A percentile compares a stretch with the other conserved stretches of the same genome.
Evolutionary conservation across 2,797 vertebrate genomes (phyloP).

Genomic region (Squalus acanthias): DNA sequence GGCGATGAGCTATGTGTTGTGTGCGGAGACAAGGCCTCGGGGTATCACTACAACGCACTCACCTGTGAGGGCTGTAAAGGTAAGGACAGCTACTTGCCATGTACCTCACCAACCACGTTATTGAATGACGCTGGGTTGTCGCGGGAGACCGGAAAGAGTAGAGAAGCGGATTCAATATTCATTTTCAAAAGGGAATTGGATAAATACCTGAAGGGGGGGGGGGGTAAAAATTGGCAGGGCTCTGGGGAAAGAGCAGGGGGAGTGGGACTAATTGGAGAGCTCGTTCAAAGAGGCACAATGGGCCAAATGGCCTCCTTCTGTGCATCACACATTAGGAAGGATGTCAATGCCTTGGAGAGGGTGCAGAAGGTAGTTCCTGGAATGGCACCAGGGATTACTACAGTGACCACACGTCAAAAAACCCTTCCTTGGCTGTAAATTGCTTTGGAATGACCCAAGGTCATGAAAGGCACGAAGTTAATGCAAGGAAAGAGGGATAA

Average conservation of each 20-base stretch:
- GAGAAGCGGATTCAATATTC: background rate
- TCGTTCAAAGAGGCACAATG: background rate
- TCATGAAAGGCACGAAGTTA: too few species aligned
- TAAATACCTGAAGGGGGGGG: background rate
- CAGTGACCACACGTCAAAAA: too few species aligned
- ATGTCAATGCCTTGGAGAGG: too few species aligned
- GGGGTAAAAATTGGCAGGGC: background rate
- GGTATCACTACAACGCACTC: conserved; percentile 95
- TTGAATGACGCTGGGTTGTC: background rate
- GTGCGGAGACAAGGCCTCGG: conserved; percentile 94
- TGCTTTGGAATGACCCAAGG: too few species aligned
- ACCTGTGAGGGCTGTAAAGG: conserved; percentile 99
- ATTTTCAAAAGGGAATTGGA: background rate
- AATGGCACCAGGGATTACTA: too few species aligned
- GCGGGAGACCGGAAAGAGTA: background rate
- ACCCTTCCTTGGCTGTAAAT: too few species aligned
- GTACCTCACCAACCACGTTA: background rate
- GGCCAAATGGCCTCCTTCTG: too few species aligned
- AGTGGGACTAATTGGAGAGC: background rate
- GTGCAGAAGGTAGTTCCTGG: too few species aligned
- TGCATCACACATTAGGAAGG: too few species aligned
- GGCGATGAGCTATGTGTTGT: conserved; percentile 93
- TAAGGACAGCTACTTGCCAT: conserved; percentile 47
- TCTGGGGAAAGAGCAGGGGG: background rate
- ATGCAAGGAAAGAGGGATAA: too few species aligned